These are phyloP conservation scores for Osedax fenrisi DNA, from an alignment of 2,888 invertebrate genomes.

Conservation along the genomic window DNA sequence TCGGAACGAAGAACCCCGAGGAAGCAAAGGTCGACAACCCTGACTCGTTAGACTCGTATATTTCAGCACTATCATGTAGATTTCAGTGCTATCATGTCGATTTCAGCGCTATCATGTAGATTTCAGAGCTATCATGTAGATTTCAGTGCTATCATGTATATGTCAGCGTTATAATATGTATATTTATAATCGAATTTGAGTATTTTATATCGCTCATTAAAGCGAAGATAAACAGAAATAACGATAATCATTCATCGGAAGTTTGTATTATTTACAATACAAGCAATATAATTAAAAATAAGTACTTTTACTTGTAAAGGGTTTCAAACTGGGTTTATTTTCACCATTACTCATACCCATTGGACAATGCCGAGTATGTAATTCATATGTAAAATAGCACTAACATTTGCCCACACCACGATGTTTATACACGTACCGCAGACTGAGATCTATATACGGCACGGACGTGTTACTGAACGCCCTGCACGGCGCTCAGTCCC, in stretches of 20 bases:
- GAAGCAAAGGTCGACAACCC: conserved; percentile 44
- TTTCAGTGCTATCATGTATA: neutral
- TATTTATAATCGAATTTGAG: neutral
- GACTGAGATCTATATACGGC: conserved; percentile 46
- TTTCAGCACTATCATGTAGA: neutral
- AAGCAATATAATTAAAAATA: no score
- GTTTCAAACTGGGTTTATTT: no score
- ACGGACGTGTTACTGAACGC: conserved; percentile 43
- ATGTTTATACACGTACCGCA: conserved; percentile 36
- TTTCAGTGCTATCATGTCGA: no score
- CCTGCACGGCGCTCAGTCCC: conserved; percentile 44
- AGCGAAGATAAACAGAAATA: no score
- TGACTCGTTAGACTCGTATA: conserved; percentile 41
- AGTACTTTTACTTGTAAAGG: no score
- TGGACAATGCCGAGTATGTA: no score
- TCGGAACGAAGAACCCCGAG: conserved; percentile 47
- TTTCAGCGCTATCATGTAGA: no score
- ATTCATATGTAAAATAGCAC: no score
- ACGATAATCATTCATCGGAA: no score
- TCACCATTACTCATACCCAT: no score
- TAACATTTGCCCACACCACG: neutral
- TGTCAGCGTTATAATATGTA: neutral
- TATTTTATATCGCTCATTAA: neutral
- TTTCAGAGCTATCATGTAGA: neutral
- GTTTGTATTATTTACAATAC: no score